Conservation (phyloP, 2,113 vertebrate genomes). For the Pimephales promelas region DNA sequence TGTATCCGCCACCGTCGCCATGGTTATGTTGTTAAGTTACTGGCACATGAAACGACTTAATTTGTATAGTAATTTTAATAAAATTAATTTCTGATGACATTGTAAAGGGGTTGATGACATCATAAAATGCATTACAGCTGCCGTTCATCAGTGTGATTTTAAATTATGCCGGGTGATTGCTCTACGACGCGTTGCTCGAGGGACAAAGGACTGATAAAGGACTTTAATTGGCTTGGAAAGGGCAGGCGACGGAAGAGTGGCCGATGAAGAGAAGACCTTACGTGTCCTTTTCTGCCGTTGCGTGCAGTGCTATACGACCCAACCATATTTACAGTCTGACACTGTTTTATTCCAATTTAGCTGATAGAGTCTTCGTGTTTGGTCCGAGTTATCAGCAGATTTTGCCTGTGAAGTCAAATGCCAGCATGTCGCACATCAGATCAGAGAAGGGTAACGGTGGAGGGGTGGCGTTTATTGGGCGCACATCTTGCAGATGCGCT, state of each 20-base stretch:
- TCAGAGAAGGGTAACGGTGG: not conserved
- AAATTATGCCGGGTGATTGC: conserved; percentile 74
- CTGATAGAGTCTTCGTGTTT: not conserved
- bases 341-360: not conserved
- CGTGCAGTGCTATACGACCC: not conserved
- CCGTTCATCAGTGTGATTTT: conserved; percentile 75
- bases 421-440: not conserved
- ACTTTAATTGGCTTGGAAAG: conserved; percentile 76
- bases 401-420: conserved; percentile 35
- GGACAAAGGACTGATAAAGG: conserved; percentile 67
- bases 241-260: conserved; percentile 65
- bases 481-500: not conserved
- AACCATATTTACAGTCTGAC: not conserved
- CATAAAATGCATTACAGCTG: conserved; percentile 77
- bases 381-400: not conserved
- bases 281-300: conserved; percentile 58
- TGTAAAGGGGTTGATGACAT: conserved; percentile 74
- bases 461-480: not conserved
- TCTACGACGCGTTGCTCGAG: conserved; percentile 73
- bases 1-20: conserved; percentile 55
- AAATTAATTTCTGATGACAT: conserved; percentile 79
- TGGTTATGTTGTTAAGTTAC: conserved; percentile 65
- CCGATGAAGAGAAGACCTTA: conserved; percentile 58
- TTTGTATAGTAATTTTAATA: conserved; percentile 74
- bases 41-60: conserved; percentile 74